Base-by-base conservation (phyloP, 2,797 vertebrate species). In the Agapornis canus region DNA sequence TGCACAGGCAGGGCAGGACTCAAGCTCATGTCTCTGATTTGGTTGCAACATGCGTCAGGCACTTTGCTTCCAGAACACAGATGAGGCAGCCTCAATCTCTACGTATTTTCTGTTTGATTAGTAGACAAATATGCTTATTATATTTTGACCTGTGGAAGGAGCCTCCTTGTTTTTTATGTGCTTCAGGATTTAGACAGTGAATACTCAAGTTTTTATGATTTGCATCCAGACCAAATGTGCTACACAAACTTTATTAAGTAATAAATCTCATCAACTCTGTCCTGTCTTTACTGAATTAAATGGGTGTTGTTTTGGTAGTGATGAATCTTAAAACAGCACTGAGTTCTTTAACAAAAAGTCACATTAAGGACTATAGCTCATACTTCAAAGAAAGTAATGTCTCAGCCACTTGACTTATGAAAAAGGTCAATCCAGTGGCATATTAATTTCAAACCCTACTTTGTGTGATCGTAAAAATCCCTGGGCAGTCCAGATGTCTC, bases 211-310 rank as follows among this genome's bases (percentile, higher is more conserved):
- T 37, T 86, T 91, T 83, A 32, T 80, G 45, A 82, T 94, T 92
- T 87, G 63, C 52, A 66, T 92, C 42, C 72, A 43, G 45, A 27
- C 31, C 63, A 90, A 63, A 54, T 71, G 31, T 60, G 57, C 39
- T 82, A 16, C 47, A 16, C 56, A 85, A 94, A 75, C 80, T 89
- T 96, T 71, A 95, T 95, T 89, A 92, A 92, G 90, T 86, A 91
- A 86, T 95, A 92, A 81, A 68, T 92, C 69, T 95, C 80, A 64
- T 73, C 25, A 79, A 52, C 48, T 19, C 60, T 43, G 43, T 66
- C 13, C 22, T 82, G 84, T 90, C 66, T 95, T 95, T 86, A 83
- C 87, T 92, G 76, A 37, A 66, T 90, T 73, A 92, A 90, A 80
- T 90, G 72, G 19, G 73, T 84, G 31, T 40, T 83, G 12, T 61